phyloP scores from a whole-genome alignment of 2,888 invertebrate species.

The Hypselothyrea guttata region DNA sequence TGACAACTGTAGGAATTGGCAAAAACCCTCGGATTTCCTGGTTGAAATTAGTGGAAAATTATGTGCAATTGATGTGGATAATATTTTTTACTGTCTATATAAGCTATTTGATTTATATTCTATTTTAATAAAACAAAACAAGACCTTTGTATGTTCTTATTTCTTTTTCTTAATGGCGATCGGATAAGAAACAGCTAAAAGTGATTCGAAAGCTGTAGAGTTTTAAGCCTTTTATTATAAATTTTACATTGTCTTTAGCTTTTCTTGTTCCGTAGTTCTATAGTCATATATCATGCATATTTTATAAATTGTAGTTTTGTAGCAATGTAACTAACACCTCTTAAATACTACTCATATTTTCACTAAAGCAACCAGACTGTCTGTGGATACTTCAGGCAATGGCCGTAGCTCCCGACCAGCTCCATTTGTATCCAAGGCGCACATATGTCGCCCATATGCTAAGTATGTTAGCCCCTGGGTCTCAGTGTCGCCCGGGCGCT shows the following conservation, averaged over 20 bases:
- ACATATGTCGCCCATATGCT: conserved; percentile 63
- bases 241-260: too few relatives aligned
- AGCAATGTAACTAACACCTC: too few relatives aligned
- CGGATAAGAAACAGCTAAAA: too few relatives aligned
- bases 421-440: conserved; percentile 23
- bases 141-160: not conserved
- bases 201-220: too few relatives aligned
- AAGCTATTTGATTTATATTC: conserved; percentile 24
- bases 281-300: too few relatives aligned
- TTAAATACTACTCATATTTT: conserved; percentile 20
- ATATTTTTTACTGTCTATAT: conserved; percentile 44
- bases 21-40: not conserved
- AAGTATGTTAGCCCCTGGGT: conserved; percentile 44
- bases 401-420: conserved; percentile 3
- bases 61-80: conserved; percentile 1
- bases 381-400: conserved; percentile 5
- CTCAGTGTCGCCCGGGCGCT: not conserved
- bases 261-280: too few relatives aligned
- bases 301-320: too few relatives aligned
- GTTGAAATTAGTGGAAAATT: not conserved
- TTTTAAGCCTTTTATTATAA: too few relatives aligned
- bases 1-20: not conserved
- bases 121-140: conserved; percentile 21
- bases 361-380: conserved; percentile 24
- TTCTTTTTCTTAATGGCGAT: too few relatives aligned